phyloP scores from a whole-genome alignment of 2,113 vertebrate species.

The Motacilla tschutschensis region DNA sequence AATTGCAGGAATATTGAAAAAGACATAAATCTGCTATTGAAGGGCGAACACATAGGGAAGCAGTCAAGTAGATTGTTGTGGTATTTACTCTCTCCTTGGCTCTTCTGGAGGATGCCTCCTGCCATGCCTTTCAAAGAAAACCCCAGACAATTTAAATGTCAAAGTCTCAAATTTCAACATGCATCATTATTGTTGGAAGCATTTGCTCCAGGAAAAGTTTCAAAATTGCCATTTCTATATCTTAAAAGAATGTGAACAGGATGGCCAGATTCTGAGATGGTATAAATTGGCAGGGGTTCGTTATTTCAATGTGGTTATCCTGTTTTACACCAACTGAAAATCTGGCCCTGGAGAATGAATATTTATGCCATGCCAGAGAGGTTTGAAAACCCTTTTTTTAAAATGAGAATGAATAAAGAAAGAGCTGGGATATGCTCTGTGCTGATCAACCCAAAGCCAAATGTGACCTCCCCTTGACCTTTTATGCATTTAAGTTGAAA shows the following conservation, averaged over 20 bases:
- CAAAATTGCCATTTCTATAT: constrained; percentile 27
- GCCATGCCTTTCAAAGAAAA: constrained; percentile 45
- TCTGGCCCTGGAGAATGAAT: constrained; percentile 41
- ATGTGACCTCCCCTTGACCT: constrained; percentile 64
- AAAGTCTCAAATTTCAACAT: constrained; percentile 38
- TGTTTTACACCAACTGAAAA: constrained; percentile 46
- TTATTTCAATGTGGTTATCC: neutral
- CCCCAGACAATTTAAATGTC: constrained; percentile 47
- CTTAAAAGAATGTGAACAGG: constrained; percentile 7
- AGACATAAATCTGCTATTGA: constrained; percentile 16
- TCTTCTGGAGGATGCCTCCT: constrained; percentile 34
- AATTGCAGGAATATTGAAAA: constrained; percentile 33
- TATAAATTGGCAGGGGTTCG: constrained; percentile 16
- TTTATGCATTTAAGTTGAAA: constrained; percentile 60
- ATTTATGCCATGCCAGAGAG: constrained; percentile 37
- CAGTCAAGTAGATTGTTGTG: constrained; percentile 27
- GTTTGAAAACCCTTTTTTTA: neutral
- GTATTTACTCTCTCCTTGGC: constrained; percentile 32
- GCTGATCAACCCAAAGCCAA: constrained; percentile 60
- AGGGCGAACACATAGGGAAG: constrained; percentile 1
- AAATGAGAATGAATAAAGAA: constrained; percentile 58
- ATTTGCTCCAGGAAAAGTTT: constrained; percentile 47
- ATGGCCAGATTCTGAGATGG: constrained; percentile 41
- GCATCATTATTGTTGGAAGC: constrained; percentile 46
- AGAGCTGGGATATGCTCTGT: constrained; percentile 38